A percentile compares a stretch with the other conserved stretches of the same genome.
phyloP scores from a whole-genome alignment of 2,113 vertebrate species.

The Brachionichthys hirsutus region DNA sequence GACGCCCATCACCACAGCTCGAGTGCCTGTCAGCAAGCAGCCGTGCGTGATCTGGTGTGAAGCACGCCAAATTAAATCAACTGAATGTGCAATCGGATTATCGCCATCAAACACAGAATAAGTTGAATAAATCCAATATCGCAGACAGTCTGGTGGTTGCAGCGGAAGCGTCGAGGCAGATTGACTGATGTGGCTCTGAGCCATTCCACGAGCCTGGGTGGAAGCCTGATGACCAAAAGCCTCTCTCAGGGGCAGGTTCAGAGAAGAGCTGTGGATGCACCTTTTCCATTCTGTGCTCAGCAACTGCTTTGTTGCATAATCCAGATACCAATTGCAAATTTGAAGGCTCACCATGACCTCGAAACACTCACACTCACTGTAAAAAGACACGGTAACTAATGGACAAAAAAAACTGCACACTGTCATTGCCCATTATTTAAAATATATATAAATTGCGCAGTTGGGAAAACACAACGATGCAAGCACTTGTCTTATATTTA shows the following conservation, averaged over 20 bases:
- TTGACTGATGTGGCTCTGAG: conserved; percentile 27
- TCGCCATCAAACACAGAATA: conserved; percentile 44
- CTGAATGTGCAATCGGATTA: conserved; percentile 54
- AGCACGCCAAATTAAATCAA: conserved; percentile 62
- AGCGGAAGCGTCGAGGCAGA: conserved; percentile 37
- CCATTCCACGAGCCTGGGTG: conserved; percentile 24
- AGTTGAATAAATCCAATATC: conserved; percentile 51
- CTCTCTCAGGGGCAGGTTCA: conserved; percentile 15
- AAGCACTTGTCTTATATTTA: background rate
- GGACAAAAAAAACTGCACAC: conserved; percentile 1
- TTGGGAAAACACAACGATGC: background rate
- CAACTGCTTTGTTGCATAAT: background rate
- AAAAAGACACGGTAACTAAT: too few relatives aligned
- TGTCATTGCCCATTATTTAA: background rate
- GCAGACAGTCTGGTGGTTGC: conserved; percentile 23
- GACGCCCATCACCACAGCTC: conserved; percentile 23
- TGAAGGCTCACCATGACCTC: too few relatives aligned
- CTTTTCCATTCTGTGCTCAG: background rate
- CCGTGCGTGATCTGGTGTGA: conserved; percentile 25
- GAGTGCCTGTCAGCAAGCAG: conserved; percentile 56
- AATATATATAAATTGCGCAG: background rate
- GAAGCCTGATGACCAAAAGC: conserved; percentile 25
- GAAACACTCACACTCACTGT: too few relatives aligned
- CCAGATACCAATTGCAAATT: background rate
- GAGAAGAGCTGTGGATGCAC: conserved; percentile 9